Evolutionary conservation across 2,113 vertebrate species (phyloP).

Genomic region (Aramus guarauna): DNA sequence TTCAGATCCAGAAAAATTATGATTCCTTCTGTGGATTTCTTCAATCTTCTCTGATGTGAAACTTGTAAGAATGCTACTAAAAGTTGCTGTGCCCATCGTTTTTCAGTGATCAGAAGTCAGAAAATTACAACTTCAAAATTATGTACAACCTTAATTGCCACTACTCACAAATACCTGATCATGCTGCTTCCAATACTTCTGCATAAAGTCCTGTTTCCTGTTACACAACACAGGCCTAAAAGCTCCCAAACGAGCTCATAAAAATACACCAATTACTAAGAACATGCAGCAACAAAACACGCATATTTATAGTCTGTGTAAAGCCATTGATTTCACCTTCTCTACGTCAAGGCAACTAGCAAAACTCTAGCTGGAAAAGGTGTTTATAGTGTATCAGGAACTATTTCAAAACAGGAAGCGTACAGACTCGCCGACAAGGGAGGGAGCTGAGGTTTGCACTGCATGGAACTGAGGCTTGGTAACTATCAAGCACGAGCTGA

Average conservation of each 20-base stretch:
- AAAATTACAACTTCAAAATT: neutral
- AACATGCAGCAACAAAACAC: neutral
- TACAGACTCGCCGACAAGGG: accelerated
- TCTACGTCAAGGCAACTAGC: accelerated
- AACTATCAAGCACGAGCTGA: neutral
- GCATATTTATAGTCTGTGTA: neutral
- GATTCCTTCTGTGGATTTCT: neutral
- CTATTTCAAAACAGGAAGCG: neutral
- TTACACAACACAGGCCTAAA: neutral
- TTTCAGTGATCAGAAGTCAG: neutral
- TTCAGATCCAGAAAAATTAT: neutral
- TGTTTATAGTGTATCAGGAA: neutral
- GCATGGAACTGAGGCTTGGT: neutral
- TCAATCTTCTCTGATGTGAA: neutral
- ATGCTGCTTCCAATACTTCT: neutral
- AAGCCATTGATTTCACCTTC: neutral
- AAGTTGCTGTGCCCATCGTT: neutral
- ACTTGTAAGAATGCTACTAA: neutral
- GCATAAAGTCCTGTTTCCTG: neutral
- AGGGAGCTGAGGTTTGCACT: neutral
- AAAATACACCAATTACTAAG: neutral
- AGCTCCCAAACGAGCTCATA: neutral
- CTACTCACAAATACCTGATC: neutral
- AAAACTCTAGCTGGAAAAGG: neutral
- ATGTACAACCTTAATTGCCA: neutral